Evolutionary conservation across 1,140 invertebrate species (phyloP).

Genomic region (Homarus americanus): DNA sequence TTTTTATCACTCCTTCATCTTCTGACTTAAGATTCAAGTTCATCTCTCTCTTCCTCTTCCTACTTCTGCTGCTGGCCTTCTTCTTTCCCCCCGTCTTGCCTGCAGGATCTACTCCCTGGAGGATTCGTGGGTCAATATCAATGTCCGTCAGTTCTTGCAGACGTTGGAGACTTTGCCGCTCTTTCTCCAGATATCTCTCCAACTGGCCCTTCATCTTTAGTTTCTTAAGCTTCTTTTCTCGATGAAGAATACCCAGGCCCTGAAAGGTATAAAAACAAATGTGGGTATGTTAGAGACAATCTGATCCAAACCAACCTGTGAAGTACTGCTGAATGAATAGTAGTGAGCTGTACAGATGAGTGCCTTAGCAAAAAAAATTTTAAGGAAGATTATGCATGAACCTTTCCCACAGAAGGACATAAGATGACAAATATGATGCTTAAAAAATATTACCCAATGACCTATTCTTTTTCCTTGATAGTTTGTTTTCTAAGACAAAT

Average conservation of each 20-base stretch:
- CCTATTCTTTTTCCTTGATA: no score
- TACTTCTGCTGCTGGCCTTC: conserved; percentile 18
- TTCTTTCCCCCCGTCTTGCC: background rate
- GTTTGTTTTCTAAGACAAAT: no score
- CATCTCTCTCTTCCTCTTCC: conserved; percentile 43
- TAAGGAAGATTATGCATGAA: no score
- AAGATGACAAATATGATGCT: no score
- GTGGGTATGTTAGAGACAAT: no score
- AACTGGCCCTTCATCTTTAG: conserved; percentile 8
- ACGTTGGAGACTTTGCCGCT: conserved; percentile 5
- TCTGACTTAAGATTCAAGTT: conserved; percentile 16
- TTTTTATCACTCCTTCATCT: background rate
- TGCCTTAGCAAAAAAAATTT: no score
- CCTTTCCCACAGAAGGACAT: no score
- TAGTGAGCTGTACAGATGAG: no score
- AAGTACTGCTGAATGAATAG: no score
- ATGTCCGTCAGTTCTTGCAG: conserved; percentile 46
- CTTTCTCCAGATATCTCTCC: conserved; percentile 42
- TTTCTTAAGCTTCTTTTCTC: conserved; percentile 32
- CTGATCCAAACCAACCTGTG: background rate
- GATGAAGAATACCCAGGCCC: conserved; percentile 30
- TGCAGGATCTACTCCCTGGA: background rate
- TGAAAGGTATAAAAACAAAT: conserved; percentile 1
- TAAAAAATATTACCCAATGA: no score
- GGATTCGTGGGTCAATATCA: background rate